Conservation (phyloP, 2,888 invertebrate species). For the Hypomecis atomaria region DNA sequence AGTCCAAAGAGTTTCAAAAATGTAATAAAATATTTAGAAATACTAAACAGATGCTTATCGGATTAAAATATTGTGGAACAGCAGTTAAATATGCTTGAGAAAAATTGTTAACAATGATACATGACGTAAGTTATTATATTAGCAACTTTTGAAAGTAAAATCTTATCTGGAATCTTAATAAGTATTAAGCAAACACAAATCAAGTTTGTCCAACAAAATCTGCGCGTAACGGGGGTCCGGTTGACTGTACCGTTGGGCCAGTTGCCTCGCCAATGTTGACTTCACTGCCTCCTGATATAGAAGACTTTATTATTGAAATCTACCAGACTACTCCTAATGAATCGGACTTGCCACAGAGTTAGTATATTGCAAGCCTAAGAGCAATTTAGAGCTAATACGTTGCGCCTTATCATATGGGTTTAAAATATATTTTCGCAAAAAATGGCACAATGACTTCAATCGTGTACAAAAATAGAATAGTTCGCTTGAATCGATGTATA, state of each 20-base stretch:
- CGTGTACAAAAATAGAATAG: too few relatives aligned
- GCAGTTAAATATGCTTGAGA: neutral
- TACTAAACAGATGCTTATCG: neutral
- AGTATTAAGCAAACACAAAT: constrained; percentile 20
- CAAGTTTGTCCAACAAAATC: constrained; percentile 38
- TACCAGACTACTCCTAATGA: neutral
- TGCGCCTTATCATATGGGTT: too few relatives aligned
- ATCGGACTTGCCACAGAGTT: neutral
- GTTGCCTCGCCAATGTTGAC: constrained; percentile 27
- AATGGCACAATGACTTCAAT: too few relatives aligned
- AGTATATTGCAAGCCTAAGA: too few relatives aligned
- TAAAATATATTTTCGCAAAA: too few relatives aligned
- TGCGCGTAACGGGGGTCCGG: constrained; percentile 44
- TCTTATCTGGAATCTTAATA: constrained; percentile 7
- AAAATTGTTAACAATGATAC: constrained; percentile 3
- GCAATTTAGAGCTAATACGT: too few relatives aligned
- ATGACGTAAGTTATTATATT: constrained; percentile 3
- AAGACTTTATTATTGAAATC: constrained; percentile 10
- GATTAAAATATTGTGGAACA: neutral
- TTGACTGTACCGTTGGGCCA: constrained; percentile 35
- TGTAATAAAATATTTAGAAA: too few relatives aligned
- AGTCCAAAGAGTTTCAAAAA: too few relatives aligned
- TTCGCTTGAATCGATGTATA: too few relatives aligned
- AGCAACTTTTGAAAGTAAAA: constrained; percentile 4
- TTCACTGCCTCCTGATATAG: constrained; percentile 20